Conservation (phyloP, 2,113 vertebrate species). For the Microcebus jonahi region DNA sequence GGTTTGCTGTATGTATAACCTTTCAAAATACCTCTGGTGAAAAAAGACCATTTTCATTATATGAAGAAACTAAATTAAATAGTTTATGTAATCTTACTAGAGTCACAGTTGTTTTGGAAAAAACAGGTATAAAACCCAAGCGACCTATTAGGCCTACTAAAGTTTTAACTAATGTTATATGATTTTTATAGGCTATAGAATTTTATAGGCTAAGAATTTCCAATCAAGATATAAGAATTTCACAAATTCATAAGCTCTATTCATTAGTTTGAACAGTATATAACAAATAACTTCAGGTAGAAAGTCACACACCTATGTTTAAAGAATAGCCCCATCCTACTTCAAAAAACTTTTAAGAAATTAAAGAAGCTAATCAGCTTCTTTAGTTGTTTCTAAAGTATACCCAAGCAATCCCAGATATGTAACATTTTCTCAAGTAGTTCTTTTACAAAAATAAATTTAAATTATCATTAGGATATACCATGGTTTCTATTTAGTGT, state of each 20-base stretch:
- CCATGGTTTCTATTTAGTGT: neutral
- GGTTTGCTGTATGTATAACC: neutral
- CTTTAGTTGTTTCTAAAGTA: slow-evolving; percentile 41
- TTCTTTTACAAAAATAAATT: slow-evolving; percentile 17
- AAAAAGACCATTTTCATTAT: neutral
- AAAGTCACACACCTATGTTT: neutral
- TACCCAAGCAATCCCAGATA: neutral
- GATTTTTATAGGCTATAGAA: neutral
- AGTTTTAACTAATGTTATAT: neutral
- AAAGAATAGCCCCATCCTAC: neutral
- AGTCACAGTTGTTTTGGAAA: neutral
- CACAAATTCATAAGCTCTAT: neutral
- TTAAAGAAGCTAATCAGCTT: neutral
- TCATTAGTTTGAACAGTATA: neutral
- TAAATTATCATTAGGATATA: neutral
- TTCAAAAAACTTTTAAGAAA: slow-evolving; percentile 7
- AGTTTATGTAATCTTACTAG: slow-evolving; percentile 19
- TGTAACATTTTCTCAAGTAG: neutral
- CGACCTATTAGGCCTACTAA: neutral
- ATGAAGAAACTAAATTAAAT: neutral
- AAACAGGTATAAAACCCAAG: neutral
- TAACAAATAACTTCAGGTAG: neutral
- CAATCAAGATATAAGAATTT: slow-evolving; percentile 45
- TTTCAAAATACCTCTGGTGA: neutral
- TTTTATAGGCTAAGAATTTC: neutral